Evolutionary conservation across 2,113 vertebrate species (phyloP).

Genomic region (Turdus rufiventris): DNA sequence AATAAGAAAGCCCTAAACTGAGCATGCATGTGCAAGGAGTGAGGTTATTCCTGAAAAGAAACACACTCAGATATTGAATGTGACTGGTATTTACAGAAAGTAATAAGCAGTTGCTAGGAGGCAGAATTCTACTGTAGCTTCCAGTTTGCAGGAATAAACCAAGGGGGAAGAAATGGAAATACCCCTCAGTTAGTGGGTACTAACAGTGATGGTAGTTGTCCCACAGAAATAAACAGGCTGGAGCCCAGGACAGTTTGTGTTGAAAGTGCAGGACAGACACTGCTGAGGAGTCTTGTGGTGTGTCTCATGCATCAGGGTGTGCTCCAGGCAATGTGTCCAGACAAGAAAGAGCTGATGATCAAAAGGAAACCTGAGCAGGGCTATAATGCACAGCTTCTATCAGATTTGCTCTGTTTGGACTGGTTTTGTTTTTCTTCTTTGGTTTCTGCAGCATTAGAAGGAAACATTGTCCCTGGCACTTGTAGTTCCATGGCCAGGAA

Average conservation of each 20-base stretch:
- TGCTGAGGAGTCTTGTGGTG: background rate
- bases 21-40: background rate
- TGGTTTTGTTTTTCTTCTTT: no score
- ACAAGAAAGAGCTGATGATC: background rate
- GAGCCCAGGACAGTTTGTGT: background rate
- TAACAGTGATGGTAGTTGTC: background rate
- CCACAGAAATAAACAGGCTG: background rate
- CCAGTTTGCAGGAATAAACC: background rate
- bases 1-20: background rate
- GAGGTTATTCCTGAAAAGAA: constrained; percentile 3
- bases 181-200: background rate
- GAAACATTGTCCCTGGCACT: background rate
- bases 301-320: background rate
- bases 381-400: background rate
- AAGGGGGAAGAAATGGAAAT: background rate
- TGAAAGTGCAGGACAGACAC: background rate
- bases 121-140: background rate
- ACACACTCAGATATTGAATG: background rate
- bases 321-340: background rate
- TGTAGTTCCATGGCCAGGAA: background rate
- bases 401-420: background rate
- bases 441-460: background rate
- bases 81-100: background rate
- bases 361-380: background rate
- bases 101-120: constrained; percentile 33